Conservation (phyloP, 2,113 vertebrate genomes). For the Syngnathus typhle region DNA sequence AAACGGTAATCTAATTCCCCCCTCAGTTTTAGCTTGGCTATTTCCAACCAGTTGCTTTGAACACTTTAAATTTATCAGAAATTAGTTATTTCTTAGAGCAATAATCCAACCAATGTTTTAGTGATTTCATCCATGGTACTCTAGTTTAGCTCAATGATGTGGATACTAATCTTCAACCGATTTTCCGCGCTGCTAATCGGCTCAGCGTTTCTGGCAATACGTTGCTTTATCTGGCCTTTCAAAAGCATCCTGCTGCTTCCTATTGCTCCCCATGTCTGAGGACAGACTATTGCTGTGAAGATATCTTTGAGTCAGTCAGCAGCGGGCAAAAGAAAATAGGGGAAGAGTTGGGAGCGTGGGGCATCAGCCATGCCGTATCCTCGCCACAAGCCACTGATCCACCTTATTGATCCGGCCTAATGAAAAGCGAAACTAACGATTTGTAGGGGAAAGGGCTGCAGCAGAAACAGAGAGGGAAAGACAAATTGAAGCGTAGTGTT, state of each 20-base stretch:
- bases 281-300: slow-evolving; percentile 7
- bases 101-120: not conserved
- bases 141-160: not conserved
- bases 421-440: slow-evolving; percentile 71
- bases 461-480: slow-evolving; percentile 42
- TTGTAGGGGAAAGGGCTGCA: slow-evolving; percentile 21
- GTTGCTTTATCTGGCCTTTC: slow-evolving; percentile 16
- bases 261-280: slow-evolving; percentile 9
- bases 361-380: slow-evolving; percentile 43
- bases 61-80: not conserved
- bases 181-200: not conserved
- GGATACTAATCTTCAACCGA: not conserved
- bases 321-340: slow-evolving; percentile 20
- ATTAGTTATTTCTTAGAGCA: not conserved
- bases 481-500: slow-evolving; percentile 57
- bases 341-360: slow-evolving; percentile 13
- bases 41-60: not conserved
- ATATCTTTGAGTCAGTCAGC: slow-evolving; percentile 17
- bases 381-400: slow-evolving; percentile 55
- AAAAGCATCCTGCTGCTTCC: slow-evolving; percentile 3
- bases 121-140: not conserved
- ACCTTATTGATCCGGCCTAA: slow-evolving; percentile 64
- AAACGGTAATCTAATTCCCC: too few relatives aligned
- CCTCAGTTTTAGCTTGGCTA: not conserved
- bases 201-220: not conserved